Conservation (phyloP, 2,888 invertebrate genomes). For the Morpho helenor region DNA sequence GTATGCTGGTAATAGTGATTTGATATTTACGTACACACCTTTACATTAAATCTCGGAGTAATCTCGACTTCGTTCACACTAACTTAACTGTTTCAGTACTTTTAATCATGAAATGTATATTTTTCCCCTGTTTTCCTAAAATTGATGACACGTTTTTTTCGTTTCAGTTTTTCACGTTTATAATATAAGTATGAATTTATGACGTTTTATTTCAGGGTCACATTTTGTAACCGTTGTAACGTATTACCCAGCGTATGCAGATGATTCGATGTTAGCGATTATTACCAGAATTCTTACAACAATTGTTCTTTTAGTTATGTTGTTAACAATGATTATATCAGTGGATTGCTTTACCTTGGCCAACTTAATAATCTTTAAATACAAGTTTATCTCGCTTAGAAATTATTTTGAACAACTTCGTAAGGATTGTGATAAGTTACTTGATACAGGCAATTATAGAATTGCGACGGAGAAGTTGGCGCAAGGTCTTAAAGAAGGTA, state of each 20-base stretch:
- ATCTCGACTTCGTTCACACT: too few relatives aligned
- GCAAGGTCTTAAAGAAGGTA: conserved; percentile 53
- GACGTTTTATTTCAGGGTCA: conserved; percentile 42
- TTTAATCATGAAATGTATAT: too few relatives aligned
- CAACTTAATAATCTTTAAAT: conserved; percentile 60
- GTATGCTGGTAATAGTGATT: conserved; percentile 37
- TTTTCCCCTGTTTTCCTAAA: too few relatives aligned
- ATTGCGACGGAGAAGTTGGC: conserved; percentile 44
- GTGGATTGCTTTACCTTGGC: conserved; percentile 54
- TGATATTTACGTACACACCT: too few relatives aligned
- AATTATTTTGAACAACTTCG: conserved; percentile 52
- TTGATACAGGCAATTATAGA: conserved; percentile 32
- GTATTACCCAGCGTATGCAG: conserved; percentile 54
- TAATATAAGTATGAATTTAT: too few relatives aligned
- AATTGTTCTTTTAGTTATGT: conserved; percentile 41
- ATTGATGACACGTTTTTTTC: too few relatives aligned
- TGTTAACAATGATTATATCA: conserved; percentile 57
- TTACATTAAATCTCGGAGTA: too few relatives aligned
- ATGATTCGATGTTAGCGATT: conserved; percentile 45
- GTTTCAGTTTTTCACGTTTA: too few relatives aligned
- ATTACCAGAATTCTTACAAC: conserved; percentile 46
- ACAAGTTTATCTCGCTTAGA: conserved; percentile 62
- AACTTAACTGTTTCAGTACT: too few relatives aligned
- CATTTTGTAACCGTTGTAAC: conserved; percentile 64
- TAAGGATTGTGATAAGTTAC: conserved; percentile 29